Evolutionary conservation across 2,888 invertebrate genomes (phyloP).

Genomic region (Phengaris alcon): DNA sequence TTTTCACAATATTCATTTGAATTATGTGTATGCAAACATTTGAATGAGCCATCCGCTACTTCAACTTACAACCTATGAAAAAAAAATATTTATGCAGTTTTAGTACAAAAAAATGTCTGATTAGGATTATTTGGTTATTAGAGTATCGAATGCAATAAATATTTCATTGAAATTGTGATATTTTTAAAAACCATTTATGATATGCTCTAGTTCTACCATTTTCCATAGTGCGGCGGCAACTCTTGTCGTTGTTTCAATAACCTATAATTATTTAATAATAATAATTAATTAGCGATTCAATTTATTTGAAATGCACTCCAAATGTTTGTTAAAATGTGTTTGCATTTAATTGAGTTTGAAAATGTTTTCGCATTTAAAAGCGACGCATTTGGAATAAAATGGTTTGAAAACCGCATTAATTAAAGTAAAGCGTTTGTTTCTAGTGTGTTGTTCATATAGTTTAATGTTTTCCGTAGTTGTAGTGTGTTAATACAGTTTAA

Average conservation of each 20-base stretch:
- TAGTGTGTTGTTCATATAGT: background rate
- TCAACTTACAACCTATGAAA: too few relatives aligned
- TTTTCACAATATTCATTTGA: too few relatives aligned
- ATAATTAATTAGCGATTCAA: background rate
- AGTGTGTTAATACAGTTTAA: background rate
- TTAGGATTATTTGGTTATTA: too few relatives aligned
- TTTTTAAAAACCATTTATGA: too few relatives aligned
- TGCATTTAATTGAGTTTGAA: constrained; percentile 17
- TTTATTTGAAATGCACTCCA: background rate
- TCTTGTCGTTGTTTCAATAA: background rate
- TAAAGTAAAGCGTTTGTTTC: background rate
- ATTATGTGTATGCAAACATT: too few relatives aligned
- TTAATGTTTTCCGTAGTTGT: background rate
- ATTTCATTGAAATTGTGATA: too few relatives aligned
- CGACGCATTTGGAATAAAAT: background rate
- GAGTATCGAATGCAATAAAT: too few relatives aligned
- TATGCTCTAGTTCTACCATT: too few relatives aligned
- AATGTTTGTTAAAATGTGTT: background rate
- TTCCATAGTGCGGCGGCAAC: too few relatives aligned
- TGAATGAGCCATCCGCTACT: too few relatives aligned
- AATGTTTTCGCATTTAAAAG: constrained; percentile 11
- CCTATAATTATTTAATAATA: constrained; percentile 1
- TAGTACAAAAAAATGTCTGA: too few relatives aligned
- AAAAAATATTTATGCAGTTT: too few relatives aligned
- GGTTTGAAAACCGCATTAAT: constrained; percentile 3